Conservation (phyloP, 2,888 invertebrate species). For the Microchrysa polita region DNA sequence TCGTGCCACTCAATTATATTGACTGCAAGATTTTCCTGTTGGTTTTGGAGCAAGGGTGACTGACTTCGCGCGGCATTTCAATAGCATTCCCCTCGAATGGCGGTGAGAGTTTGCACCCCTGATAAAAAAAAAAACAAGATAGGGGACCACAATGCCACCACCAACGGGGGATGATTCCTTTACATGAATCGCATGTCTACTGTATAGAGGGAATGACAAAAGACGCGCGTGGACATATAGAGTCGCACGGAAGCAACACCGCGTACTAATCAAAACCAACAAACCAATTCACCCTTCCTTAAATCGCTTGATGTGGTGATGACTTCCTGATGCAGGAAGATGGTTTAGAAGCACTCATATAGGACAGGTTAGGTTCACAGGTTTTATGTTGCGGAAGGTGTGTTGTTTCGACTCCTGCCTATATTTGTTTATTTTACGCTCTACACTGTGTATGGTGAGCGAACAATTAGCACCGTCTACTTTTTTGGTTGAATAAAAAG, state of each 20-base stretch:
- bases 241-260: slow-evolving; percentile 1
- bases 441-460: slow-evolving; percentile 29
- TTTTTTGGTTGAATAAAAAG: too few species aligned
- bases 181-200: slow-evolving; percentile 14
- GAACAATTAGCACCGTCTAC: slow-evolving; percentile 38
- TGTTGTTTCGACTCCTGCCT: slow-evolving; percentile 1
- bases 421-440: slow-evolving; percentile 34
- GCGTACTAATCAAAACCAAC: background rate
- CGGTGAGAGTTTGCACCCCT: too few species aligned
- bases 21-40: slow-evolving; percentile 11
- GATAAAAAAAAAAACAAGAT: too few species aligned
- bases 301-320: background rate
- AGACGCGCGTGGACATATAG: slow-evolving; percentile 34
- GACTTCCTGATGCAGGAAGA: slow-evolving; percentile 27
- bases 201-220: slow-evolving; percentile 21
- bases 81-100: too few species aligned
- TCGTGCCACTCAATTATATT: background rate
- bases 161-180: slow-evolving; percentile 23
- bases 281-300: slow-evolving; percentile 16
- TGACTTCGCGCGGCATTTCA: background rate
- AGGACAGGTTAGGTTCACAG: slow-evolving; percentile 8
- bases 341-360: slow-evolving; percentile 11
- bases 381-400: slow-evolving; percentile 20
- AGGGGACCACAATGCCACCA: background rate
- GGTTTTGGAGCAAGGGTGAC: slow-evolving; percentile 37